Conservation (phyloP, 2,797 vertebrate species). For the Rhinichthys osculus region DNA sequence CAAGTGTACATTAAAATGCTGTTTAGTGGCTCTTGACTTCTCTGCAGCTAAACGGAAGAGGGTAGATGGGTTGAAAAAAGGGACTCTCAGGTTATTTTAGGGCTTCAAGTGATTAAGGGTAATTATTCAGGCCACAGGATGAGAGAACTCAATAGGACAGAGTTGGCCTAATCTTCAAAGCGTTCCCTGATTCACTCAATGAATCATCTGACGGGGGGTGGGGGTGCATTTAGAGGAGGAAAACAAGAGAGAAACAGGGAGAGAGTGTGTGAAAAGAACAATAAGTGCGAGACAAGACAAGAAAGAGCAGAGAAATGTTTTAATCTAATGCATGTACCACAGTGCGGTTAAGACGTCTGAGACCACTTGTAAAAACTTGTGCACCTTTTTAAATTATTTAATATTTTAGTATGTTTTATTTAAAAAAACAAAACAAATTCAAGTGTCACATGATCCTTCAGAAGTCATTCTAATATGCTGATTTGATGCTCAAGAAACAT, state of each 20-base stretch:
- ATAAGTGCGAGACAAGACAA: conserved; percentile 49
- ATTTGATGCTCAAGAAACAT: background rate
- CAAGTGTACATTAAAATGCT: conserved; percentile 26
- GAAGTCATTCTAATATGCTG: background rate
- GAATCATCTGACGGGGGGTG: conserved; percentile 69
- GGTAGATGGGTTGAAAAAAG: conserved; percentile 19
- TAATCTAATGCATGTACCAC: background rate
- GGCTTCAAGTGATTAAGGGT: conserved; percentile 57
- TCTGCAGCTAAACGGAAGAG: conserved; percentile 15
- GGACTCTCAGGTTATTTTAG: conserved; percentile 61
- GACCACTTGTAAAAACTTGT: background rate
- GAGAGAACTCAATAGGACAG: conserved; percentile 51
- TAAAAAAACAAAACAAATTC: background rate
- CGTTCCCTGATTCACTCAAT: conserved; percentile 71
- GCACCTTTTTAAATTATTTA: background rate
- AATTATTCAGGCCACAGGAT: conserved; percentile 56
- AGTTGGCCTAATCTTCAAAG: conserved; percentile 68
- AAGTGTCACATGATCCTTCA: background rate
- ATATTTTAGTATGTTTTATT: background rate
- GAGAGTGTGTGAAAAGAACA: conserved; percentile 43
- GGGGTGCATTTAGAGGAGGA: conserved; percentile 45
- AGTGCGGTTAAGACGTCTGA: background rate
- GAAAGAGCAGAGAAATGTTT: conserved; percentile 21
- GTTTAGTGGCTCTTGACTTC: conserved; percentile 39
- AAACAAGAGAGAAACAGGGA: conserved; percentile 58